A percentile compares a stretch with the other conserved stretches of the same genome.
These are phyloP conservation scores for Hofmannophila pseudospretella DNA, from an alignment of 2,888 invertebrate species.

Conservation along the genomic window DNA sequence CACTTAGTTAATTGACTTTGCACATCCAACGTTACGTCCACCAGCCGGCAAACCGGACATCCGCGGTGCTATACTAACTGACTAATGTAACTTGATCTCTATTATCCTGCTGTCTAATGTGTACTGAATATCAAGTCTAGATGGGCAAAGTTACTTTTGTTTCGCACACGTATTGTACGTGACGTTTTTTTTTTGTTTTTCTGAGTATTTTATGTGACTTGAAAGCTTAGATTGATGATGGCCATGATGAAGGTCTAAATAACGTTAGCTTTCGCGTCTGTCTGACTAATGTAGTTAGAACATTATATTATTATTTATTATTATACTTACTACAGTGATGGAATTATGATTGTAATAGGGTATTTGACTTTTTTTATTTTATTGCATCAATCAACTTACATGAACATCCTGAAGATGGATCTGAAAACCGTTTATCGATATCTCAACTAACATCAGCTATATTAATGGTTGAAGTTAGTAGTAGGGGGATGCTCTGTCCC, in stretches of 20 bases:
- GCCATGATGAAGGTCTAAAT: not conserved
- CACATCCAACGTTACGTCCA: slow-evolving; percentile 9
- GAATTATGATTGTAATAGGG: no score
- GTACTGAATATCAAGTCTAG: not conserved
- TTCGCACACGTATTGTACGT: not conserved
- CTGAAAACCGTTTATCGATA: no score
- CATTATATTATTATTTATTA: no score
- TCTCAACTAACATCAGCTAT: no score
- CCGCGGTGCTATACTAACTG: not conserved
- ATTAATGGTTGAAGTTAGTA: no score
- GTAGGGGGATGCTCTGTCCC: no score
- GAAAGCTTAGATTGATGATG: not conserved
- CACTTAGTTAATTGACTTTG: slow-evolving; percentile 52
- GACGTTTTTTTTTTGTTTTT: not conserved
- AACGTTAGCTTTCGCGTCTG: no score
- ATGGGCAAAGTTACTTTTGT: not conserved
- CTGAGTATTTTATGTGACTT: not conserved
- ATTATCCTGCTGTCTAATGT: not conserved
- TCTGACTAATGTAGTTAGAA: no score
- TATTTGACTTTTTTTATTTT: no score
- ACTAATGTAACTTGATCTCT: not conserved
- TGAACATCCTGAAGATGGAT: no score
- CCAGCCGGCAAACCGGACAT: not conserved
- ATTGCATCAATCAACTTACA: no score
- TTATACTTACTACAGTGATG: no score